Base-by-base conservation (phyloP, 1,140 invertebrate genomes). In the Drosophila jambulina region DNA sequence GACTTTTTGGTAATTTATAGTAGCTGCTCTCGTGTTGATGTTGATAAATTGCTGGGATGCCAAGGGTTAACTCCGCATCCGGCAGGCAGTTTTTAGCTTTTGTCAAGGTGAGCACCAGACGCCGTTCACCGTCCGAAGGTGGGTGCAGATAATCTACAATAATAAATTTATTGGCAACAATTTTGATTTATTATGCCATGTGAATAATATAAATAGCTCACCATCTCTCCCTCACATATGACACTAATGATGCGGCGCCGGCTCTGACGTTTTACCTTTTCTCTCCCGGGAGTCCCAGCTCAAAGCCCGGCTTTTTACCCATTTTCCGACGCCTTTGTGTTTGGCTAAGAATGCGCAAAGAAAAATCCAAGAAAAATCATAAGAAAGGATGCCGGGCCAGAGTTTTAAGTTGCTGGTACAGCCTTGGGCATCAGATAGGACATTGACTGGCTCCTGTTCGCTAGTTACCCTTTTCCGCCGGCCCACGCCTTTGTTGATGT, bases 121-220 rank as follows among this genome's bases (percentile, higher is more conserved):
- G 40, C 10, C 27, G 40, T 19, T 58, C 23, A 12, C 9, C 51
- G 65, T 64, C 65, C 19, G 42, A 32, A 56, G 46, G 34, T 72
- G 40, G 38, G 29, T 72, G 48, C 38, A 81, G 75, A 88, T 88
- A 85, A 88, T 88, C 84, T 78, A 90, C 81, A 85, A 82, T 90
- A 90, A 90, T 90, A 90, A 82, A 90, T 90, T 90, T 90, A 90
- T 90, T 90, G 85, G 82, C 78, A 74, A 76, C 75, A 64, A 90
- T 90, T 90, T 90, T 90, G 85, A 90, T 90, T 90, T 90, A 90
- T 90, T 85, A 77, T 85, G 75, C 78, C 42, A 68, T 71, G 83
- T 90, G 81, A 79, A 80, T 90, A 90, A 88, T 62, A 88, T 88
- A 78, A 86, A 87, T 88, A 78, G 77, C 80, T 75, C 36, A 13